Evolutionary conservation across 2,113 vertebrate species (phyloP), one percentile per base, ranked within the genome.

Genomic region (Tretioscincus oriximinensis): DNA sequence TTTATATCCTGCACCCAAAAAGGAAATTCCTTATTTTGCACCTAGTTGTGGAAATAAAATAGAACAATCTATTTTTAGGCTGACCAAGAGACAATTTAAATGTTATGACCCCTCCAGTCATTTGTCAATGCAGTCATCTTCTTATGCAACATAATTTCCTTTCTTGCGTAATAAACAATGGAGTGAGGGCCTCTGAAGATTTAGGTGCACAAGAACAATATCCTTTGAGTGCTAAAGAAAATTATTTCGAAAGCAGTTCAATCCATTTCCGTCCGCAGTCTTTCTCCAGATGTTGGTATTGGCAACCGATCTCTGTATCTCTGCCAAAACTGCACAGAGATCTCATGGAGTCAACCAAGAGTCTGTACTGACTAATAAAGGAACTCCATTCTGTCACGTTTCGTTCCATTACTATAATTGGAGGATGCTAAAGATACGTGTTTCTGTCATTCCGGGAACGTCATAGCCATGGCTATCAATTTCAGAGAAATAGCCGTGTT

Each of bases 1-100:
- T 76, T 88, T 85, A 90, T 84, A 91, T 89, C 86, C 86, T 90
- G 87, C 77, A 87, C 82, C 82, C 79, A 85, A 71, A 76, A 85
- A 88, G 79, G 73, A 81, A 80, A 85, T 75, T 64, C 82, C 80
- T 85, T 76, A 75, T 87, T 86, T 88, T 77, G 73, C 70, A 22
- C 84, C 76, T 87, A 81, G 76, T 84, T 92, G 63, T 31, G 71
- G 86, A 70, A 76, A 5, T 85, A 49, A 9, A 35, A 51, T 28
- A 75, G 6, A 67, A 70, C 41, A 82, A 76, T 70, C 28, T 78
- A 76, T 71, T 31, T 45, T 66, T 28, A 12, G 71, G 83, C 75
- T 91, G 85, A 84, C 82, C 84, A 58, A 41, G 77, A 79, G 49
- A 85, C 14, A 78, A 58, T 89, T 83, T 82, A 71, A 82, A 67